These are phyloP conservation scores for Zosterops pallidus DNA, from an alignment of 2,113 vertebrate species.

Conservation along the genomic window DNA sequence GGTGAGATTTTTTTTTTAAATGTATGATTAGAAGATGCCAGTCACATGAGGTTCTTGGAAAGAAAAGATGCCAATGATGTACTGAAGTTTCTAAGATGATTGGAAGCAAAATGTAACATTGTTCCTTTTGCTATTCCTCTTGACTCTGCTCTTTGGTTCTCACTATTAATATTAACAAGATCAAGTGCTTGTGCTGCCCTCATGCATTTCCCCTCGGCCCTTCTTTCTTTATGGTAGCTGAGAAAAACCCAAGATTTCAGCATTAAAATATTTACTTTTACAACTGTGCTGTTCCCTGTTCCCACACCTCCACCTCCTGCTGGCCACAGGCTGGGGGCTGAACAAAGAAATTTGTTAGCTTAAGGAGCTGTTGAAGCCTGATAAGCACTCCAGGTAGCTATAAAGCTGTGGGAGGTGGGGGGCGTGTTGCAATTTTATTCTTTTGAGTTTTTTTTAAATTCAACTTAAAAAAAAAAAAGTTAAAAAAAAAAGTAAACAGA, in stretches of 20 bases:
- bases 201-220: conserved; percentile 2
- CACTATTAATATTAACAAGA: conserved; percentile 65
- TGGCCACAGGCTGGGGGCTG: not conserved
- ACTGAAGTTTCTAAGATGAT: not conserved
- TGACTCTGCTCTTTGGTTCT: conserved; percentile 5
- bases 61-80: not conserved
- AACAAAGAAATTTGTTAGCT: not conserved
- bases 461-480: not conserved
- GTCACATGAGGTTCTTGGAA: not conserved
- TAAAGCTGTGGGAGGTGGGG: not conserved
- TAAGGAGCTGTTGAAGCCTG: not conserved
- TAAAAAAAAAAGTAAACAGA: not conserved
- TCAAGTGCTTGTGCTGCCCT: conserved; percentile 38
- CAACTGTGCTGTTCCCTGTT: not conserved
- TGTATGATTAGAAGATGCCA: not conserved
- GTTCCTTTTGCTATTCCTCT: not conserved
- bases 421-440: not conserved
- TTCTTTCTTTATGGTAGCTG: not conserved
- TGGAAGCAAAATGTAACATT: not conserved
- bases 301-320: not conserved
- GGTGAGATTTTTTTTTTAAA: not conserved
- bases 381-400: not conserved
- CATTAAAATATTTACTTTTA: conserved; percentile 20
- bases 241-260: conserved; percentile 11
- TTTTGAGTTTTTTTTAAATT: not conserved